Conservation (phyloP, 2,888 invertebrate genomes). For the Sphecodes monilicornis region DNA sequence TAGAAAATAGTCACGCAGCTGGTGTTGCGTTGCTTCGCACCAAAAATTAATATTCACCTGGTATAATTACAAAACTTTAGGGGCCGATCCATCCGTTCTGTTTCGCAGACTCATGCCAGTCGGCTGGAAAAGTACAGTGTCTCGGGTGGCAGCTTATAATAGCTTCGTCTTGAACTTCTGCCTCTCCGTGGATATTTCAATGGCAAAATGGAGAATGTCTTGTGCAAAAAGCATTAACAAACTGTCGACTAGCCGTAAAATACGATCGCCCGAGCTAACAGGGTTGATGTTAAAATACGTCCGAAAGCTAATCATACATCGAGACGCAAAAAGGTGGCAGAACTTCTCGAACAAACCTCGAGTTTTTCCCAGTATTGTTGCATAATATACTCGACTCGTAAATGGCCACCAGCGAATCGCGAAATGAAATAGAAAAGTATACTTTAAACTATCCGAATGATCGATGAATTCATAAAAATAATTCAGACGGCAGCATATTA, state of each 20-base stretch:
- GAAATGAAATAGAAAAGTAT: neutral
- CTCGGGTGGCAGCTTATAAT: neutral
- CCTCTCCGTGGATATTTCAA: neutral
- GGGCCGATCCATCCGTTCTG: neutral
- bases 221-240: slow-evolving; percentile 13
- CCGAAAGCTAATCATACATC: neutral
- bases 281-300: neutral
- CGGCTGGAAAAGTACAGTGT: neutral
- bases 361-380: neutral
- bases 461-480: neutral
- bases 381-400: neutral
- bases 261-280: neutral
- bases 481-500: neutral
- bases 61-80: neutral
- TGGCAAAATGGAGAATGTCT: neutral
- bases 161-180: neutral
- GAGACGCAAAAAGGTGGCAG: neutral
- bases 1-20: neutral
- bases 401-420: neutral
- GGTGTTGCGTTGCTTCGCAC: neutral
- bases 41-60: neutral
- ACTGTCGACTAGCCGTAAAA: neutral
- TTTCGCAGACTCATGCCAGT: neutral
- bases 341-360: neutral
- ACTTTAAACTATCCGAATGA: neutral